A percentile compares a stretch with the other conserved stretches of the same genome.
Conservation (phyloP, 1,140 invertebrate genomes). For the Megalonaias nervosa region DNA sequence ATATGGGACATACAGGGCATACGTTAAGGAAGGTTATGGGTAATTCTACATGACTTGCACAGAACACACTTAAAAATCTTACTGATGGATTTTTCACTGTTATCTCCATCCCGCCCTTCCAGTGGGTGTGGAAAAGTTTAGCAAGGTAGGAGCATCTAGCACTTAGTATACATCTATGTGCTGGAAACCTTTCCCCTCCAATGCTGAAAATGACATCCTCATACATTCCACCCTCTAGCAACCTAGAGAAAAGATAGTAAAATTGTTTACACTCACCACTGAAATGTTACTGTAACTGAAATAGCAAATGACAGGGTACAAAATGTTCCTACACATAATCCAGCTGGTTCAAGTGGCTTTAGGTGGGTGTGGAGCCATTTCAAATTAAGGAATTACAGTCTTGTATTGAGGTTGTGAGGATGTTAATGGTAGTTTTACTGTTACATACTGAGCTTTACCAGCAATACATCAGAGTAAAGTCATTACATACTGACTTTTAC, state of each 20-base stretch:
- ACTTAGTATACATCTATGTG: slow-evolving; percentile 72
- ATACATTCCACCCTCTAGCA: slow-evolving; percentile 69
- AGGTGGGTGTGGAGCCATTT: not conserved
- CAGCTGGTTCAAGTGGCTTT: not conserved
- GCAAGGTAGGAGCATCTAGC: slow-evolving; percentile 72
- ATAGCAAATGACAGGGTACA: not conserved
- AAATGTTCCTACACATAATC: not conserved
- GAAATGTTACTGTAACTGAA: not conserved
- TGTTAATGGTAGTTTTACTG: no score
- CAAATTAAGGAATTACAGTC: not conserved
- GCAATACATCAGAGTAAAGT: no score
- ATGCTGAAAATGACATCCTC: slow-evolving; percentile 72
- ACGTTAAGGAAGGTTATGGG: no score
- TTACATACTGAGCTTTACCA: no score
- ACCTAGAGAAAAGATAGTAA: slow-evolving; percentile 53
- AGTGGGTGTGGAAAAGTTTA: slow-evolving; percentile 69
- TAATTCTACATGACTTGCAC: no score
- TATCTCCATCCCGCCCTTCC: slow-evolving; percentile 68
- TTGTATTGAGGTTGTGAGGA: not conserved
- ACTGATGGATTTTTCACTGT: slow-evolving; percentile 68
- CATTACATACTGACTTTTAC: no score
- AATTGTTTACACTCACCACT: not conserved
- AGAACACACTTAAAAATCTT: slow-evolving; percentile 11
- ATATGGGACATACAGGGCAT: no score
- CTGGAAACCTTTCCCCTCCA: slow-evolving; percentile 67